These are phyloP conservation scores for Sebastes baramenuke DNA, from an alignment of 2,797 vertebrate genomes.

Conservation along the genomic window DNA sequence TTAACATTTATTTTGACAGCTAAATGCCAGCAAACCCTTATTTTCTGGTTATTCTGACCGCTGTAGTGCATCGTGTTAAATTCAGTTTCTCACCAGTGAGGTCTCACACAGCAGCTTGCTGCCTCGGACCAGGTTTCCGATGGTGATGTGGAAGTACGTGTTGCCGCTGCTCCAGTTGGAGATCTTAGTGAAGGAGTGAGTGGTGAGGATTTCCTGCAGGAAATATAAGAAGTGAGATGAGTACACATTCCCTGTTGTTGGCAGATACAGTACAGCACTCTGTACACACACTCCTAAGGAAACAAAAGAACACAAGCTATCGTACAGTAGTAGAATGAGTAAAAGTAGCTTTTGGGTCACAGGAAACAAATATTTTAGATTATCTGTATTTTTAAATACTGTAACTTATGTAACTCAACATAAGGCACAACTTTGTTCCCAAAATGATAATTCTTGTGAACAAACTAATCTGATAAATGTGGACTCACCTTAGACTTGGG, in stretches of 20 bases:
- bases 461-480: background rate
- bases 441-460: background rate
- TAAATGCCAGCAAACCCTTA: background rate
- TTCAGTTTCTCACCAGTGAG: conserved; percentile 83
- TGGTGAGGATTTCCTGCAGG: conserved; percentile 91
- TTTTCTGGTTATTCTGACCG: background rate
- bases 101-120: conserved; percentile 98
- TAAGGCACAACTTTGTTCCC: no score
- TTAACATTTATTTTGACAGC: background rate
- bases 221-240: background rate
- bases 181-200: conserved; percentile 97
- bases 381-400: background rate
- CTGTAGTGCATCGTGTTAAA: background rate
- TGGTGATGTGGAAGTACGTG: conserved; percentile 88
- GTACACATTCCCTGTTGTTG: background rate
- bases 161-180: conserved; percentile 99
- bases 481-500: conserved; percentile 90
- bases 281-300: background rate
- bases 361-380: background rate
- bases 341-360: no score
- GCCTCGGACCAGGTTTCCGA: conserved; percentile 94
- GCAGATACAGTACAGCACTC: background rate
- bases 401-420: no score
- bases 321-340: background rate
- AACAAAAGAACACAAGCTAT: background rate